Conservation (phyloP, 2,113 vertebrate genomes). For the Cinclus cinclus region DNA sequence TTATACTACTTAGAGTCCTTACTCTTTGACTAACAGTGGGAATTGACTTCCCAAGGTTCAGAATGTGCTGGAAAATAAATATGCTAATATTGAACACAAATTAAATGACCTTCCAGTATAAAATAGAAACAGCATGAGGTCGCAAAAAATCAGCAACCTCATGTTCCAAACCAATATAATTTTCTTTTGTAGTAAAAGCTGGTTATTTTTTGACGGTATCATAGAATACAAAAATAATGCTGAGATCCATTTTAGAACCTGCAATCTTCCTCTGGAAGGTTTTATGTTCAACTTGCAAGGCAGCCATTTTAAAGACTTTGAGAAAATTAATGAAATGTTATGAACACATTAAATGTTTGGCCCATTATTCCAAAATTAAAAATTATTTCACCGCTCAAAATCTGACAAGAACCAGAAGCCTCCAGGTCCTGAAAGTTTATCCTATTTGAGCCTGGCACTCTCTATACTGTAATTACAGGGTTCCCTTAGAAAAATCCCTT, state of each 20-base stretch:
- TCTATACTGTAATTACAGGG: not conserved
- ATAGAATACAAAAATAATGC: not conserved
- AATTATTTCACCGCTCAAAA: not conserved
- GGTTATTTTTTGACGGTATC: not conserved
- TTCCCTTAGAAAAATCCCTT: not conserved
- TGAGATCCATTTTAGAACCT: not conserved
- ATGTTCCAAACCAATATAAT: slow-evolving; percentile 29
- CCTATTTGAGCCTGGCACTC: not conserved
- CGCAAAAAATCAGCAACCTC: slow-evolving; percentile 21
- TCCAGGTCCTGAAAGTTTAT: not conserved
- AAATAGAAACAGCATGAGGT: not conserved
- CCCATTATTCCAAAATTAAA: not conserved
- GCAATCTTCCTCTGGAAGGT: not conserved
- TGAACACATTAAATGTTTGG: not conserved
- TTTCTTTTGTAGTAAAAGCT: slow-evolving; percentile 40
- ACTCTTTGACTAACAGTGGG: not conserved
- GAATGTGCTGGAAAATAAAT: not conserved
- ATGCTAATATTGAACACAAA: not conserved
- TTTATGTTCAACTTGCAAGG: not conserved
- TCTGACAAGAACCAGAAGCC: not conserved
- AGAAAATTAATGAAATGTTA: not conserved
- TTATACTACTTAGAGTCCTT: too few relatives aligned
- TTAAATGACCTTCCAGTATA: slow-evolving; percentile 35
- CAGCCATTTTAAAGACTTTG: not conserved
- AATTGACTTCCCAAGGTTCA: slow-evolving; percentile 15